Evolutionary conservation across 1,140 invertebrate genomes (phyloP).

Genomic region (Drosophila kepulauana): DNA sequence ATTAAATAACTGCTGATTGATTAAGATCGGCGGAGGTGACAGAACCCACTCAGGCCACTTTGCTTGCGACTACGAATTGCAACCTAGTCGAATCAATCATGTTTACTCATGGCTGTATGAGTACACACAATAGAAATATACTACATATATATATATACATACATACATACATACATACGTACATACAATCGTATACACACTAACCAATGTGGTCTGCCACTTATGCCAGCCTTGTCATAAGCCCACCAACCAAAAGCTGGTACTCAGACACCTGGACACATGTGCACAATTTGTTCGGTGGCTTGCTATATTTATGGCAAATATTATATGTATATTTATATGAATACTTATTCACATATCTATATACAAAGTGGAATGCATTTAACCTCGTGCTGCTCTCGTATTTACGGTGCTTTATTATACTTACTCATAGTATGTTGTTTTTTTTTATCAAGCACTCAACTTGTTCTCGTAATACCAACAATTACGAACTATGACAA

Average conservation of each 20-base stretch:
- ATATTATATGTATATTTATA: neutral
- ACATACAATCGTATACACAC: neutral
- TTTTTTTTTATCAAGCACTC: constrained; percentile 53
- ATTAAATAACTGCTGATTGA: constrained; percentile 54
- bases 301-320: constrained; percentile 11
- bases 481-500: constrained; percentile 42
- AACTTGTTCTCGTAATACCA: constrained; percentile 45
- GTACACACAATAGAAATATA: constrained; percentile 17
- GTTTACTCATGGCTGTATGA: constrained; percentile 21
- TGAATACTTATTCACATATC: neutral
- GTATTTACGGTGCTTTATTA: constrained; percentile 28
- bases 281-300: constrained; percentile 29
- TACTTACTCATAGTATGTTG: constrained; percentile 30
- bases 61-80: constrained; percentile 17
- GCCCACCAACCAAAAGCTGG: constrained; percentile 20
- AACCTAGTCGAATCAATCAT: constrained; percentile 67
- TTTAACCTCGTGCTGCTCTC: constrained; percentile 12
- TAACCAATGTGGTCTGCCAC: constrained; percentile 9
- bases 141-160: neutral
- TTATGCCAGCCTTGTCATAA: constrained; percentile 21
- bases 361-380: constrained; percentile 16
- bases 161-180: neutral
- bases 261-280: constrained; percentile 33
- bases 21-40: constrained; percentile 55
- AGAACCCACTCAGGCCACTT: constrained; percentile 33